These are phyloP conservation scores for Dromiciops gliroides DNA, from an alignment of 2,113 vertebrate species.

Conservation along the genomic window DNA sequence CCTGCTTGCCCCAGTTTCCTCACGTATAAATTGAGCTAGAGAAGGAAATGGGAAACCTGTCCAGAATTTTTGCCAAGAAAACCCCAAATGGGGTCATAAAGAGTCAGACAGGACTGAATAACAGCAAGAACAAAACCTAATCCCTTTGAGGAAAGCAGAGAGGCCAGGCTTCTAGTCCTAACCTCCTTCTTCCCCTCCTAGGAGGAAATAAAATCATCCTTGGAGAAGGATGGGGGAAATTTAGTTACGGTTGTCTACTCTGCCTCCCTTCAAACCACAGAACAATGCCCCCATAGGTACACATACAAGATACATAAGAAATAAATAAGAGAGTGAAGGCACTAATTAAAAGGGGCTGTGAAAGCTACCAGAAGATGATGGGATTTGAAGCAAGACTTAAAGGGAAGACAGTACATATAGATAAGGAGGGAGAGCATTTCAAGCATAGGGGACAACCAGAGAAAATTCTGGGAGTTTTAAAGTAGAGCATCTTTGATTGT, in stretches of 20 bases:
- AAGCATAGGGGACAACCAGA: neutral
- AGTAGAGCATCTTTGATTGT: neutral
- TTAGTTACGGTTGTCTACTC: neutral
- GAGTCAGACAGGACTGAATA: too few relatives aligned
- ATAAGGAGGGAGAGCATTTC: neutral
- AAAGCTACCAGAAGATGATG: too few relatives aligned
- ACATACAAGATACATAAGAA: neutral
- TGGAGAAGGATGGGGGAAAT: neutral
- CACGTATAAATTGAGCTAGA: too few relatives aligned
- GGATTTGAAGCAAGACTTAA: neutral
- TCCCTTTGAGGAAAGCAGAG: too few relatives aligned
- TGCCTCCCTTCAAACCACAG: neutral
- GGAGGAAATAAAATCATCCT: neutral
- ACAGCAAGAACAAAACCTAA: too few relatives aligned
- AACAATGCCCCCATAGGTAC: too few relatives aligned
- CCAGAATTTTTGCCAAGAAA: too few relatives aligned
- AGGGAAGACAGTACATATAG: neutral
- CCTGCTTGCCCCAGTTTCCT: too few relatives aligned
- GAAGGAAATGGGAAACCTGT: too few relatives aligned
- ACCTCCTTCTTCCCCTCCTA: neutral
- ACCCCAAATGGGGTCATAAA: too few relatives aligned
- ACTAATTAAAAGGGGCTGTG: too few relatives aligned
- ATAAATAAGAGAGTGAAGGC: neutral
- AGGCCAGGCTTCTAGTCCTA: neutral
- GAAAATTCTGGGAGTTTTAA: neutral